Base-by-base conservation (phyloP, 1,140 invertebrate genomes). In the Paraescarpia echinospica region DNA sequence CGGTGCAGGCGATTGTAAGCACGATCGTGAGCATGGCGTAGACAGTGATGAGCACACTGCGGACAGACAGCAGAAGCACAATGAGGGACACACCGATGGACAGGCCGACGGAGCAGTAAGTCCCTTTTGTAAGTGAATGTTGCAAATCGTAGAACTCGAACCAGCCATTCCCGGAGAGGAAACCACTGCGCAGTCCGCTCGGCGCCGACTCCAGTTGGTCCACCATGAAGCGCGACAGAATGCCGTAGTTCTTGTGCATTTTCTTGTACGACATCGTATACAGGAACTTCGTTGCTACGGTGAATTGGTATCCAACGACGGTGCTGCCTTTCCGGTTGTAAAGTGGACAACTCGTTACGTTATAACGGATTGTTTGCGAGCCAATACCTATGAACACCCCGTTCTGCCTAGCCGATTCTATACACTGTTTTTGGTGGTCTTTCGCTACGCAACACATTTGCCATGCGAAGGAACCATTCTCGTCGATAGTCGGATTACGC, bases 101-200 rank as follows among this genome's bases (percentile, higher is more conserved):
- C 90, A 99, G 96, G 31, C 97, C 96, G 93, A 99, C 97, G 59
- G 98, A 97, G 93, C 97, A 96, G 22, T 98, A 95, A 8, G 98
- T 99, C 59, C 98, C 98, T 95, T 97, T 96, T 0, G 98, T 97
- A 34, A 99, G 96, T 59, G 98, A 98, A 92, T 97, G 96, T 96
- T 99, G 99, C 27, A 99, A 96, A 96, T 99, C 98, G 96, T 98
- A 99, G 96, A 99, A 99, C 93, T 98, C 97, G 5, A 99, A 96
- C 94, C 98, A 98, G 93, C 98, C 97, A 8, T 98, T 97, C 93
- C 98, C 99, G n/a, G 98, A 97, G 95, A 99, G 99, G 98, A 98
- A 99, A 31, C 98, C 99, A 93, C 97, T 97, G 94, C 96, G 96
- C 97, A 99, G 97, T 35, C 97, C 97, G 1, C 95, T 92, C 0